These are phyloP conservation scores for Chloroclysta siterata DNA, from an alignment of 2,888 invertebrate species.

Conservation along the genomic window DNA sequence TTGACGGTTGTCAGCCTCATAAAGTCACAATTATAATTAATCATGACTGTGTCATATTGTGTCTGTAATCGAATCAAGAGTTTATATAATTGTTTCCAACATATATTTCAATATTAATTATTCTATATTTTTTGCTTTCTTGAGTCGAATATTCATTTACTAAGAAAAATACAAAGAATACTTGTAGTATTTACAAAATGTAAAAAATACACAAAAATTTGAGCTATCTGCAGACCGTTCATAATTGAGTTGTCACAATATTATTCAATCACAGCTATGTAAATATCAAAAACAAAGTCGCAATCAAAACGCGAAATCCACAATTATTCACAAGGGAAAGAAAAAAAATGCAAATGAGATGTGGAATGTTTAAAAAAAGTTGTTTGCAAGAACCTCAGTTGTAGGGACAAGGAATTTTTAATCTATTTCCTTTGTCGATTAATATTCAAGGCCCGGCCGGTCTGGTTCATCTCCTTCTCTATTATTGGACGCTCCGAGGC, in stretches of 20 bases:
- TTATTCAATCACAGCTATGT: slow-evolving; percentile 11
- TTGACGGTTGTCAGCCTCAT: too few species aligned
- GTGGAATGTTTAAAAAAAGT: slow-evolving; percentile 79
- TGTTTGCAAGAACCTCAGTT: slow-evolving; percentile 76
- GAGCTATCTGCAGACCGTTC: too few species aligned
- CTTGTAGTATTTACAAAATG: too few species aligned
- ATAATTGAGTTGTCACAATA: background rate
- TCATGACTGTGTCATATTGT: too few species aligned
- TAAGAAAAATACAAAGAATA: too few species aligned
- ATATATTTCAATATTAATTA: too few species aligned
- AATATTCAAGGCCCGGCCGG: slow-evolving; percentile 83
- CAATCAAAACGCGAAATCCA: slow-evolving; percentile 68
- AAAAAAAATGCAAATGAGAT: slow-evolving; percentile 80
- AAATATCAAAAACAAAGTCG: slow-evolving; percentile 44
- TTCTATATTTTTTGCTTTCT: too few species aligned
- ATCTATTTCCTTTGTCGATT: slow-evolving; percentile 85
- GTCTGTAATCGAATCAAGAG: too few species aligned
- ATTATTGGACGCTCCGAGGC: slow-evolving; percentile 74
- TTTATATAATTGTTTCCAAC: too few species aligned
- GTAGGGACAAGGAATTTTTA: slow-evolving; percentile 83
- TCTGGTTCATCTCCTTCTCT: slow-evolving; percentile 84
- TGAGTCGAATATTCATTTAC: too few species aligned
- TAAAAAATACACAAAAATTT: too few species aligned
- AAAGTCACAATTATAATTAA: too few species aligned
- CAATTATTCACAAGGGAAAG: slow-evolving; percentile 81